Evolutionary conservation across 2,888 invertebrate species (phyloP).

Genomic region (Apantesis nais): DNA sequence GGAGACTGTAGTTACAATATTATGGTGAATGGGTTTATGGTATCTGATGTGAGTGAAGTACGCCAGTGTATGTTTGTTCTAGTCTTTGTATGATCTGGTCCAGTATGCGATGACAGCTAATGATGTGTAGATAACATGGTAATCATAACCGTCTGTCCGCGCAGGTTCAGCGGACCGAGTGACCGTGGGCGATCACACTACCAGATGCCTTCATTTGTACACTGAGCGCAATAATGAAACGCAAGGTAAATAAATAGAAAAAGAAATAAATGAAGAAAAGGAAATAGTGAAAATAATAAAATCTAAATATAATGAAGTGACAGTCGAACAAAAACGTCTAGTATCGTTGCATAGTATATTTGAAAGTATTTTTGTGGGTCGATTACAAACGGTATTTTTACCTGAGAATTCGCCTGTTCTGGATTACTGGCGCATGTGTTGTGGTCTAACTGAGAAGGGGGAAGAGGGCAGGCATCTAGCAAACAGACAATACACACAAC

Average conservation of each 20-base stretch:
- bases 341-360: constrained; percentile 82
- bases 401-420: constrained; percentile 90
- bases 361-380: constrained; percentile 83
- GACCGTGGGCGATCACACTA: constrained; percentile 55
- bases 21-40: constrained; percentile 79
- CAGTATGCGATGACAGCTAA: constrained; percentile 78
- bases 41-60: constrained; percentile 82
- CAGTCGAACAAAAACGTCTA: constrained; percentile 80
- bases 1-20: constrained; percentile 67
- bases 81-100: constrained; percentile 78
- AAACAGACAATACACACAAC: constrained; percentile 95
- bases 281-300: constrained; percentile 77
- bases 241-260: constrained; percentile 63
- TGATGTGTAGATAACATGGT: constrained; percentile 68
- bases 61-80: constrained; percentile 80
- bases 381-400: constrained; percentile 85
- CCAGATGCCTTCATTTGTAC: constrained; percentile 65
- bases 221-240: constrained; percentile 78
- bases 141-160: constrained; percentile 46
- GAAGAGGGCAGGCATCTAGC: constrained; percentile 97
- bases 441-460: constrained; percentile 94
- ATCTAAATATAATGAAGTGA: constrained; percentile 81
- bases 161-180: constrained; percentile 59
- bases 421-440: constrained; percentile 91
- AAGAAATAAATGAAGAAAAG: constrained; percentile 69